A percentile compares a stretch with the other conserved stretches of the same genome.
These are phyloP conservation scores for Acleris laterana DNA, from an alignment of 2,888 invertebrate species.

Conservation along the genomic window DNA sequence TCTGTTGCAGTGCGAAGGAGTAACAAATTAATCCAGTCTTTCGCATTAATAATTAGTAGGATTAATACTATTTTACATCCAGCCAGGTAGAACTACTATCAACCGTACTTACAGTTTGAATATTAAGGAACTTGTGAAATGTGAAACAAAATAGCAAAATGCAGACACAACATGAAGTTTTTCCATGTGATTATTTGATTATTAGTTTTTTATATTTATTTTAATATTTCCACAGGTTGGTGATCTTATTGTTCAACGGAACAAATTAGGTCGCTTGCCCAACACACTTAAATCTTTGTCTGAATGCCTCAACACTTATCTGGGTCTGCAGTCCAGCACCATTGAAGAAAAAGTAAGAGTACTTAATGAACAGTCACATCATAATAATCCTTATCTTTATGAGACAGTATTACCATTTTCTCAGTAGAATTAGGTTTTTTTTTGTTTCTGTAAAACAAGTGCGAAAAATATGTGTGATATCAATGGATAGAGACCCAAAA, in stretches of 20 bases:
- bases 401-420: no score
- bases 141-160: no score
- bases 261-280: conserved; percentile 68
- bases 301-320: conserved; percentile 71
- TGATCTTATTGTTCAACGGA: conserved; percentile 72
- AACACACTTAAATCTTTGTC: conserved; percentile 67
- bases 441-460: no score
- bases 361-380: conserved; percentile 4
- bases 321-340: conserved; percentile 67
- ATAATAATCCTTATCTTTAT: not conserved
- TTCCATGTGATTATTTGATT: no score
- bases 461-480: conserved; percentile 1
- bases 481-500: not conserved
- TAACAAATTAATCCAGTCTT: no score
- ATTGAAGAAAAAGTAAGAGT: conserved; percentile 70
- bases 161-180: no score
- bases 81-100: no score
- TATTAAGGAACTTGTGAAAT: no score
- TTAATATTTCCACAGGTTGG: conserved; percentile 68
- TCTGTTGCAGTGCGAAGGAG: no score
- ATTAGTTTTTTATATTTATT: not conserved
- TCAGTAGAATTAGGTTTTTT: no score
- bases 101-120: no score
- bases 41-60: not conserved
- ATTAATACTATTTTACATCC: not conserved